Evolutionary conservation across 2,888 invertebrate genomes (phyloP), one percentile per base, ranked within the genome.

Genomic region (Oxytorus armatus): DNA sequence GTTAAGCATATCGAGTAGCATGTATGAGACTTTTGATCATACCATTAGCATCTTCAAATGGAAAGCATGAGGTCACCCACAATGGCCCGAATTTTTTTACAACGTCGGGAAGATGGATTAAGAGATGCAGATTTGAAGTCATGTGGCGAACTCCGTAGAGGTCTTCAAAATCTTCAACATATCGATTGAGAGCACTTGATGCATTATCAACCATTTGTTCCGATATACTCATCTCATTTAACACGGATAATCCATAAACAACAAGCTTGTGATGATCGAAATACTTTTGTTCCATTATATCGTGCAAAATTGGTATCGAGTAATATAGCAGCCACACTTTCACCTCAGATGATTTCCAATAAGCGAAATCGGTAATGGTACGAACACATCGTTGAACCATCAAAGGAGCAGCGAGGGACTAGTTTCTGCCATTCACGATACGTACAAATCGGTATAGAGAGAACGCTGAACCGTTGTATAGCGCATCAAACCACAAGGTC

Each of bases 261-360:
- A 86, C 55, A n/a, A 75, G 61, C 11, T 57, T 51, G 61, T 85
- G 81, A 68, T 86, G 84, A 11, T 83, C 11, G 25, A 85, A 82
- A 68, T 81, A 84, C 18, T 70, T 59, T 2, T 53, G 10, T 10
- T 7, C 10, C 85, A 86, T 83, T 21, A 83, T 49, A 23, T 81
- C 78, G 23, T 74, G 16, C 16, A 86, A 47, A 42, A 86, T 33
- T 8, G 82, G 82, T 39, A 85, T 10, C n/a, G 83, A 85, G 63
- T 83, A 86, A 39, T 82, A 59, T 7, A 84, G 78, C 5, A 85
- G 65, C 81, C 82, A 86, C 0, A 49, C 36, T 79, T 82, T 85
- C 1, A 82, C 75, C 25, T 86, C 86, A 7, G 78, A 80, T 0
- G 82, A 84, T 76, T 86, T 86, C 82, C 81, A 85, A 61, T 84